Conservation (phyloP, 2,113 vertebrate species). For the Mohoua ochrocephala region DNA sequence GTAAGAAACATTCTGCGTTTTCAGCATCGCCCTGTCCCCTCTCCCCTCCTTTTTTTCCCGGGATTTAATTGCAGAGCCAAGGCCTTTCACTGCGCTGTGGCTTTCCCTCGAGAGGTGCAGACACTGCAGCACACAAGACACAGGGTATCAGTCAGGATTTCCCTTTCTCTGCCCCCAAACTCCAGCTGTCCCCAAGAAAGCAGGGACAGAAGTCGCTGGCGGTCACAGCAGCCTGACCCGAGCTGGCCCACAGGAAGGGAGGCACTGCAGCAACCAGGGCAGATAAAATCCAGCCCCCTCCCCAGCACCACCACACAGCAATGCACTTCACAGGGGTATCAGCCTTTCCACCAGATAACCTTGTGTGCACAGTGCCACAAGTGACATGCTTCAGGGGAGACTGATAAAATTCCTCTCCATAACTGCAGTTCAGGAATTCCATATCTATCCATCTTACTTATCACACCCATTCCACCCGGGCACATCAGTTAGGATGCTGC, state of each 20-base stretch:
- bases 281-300: background rate
- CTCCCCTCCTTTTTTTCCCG: background rate
- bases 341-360: background rate
- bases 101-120: background rate
- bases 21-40: background rate
- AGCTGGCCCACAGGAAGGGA: accelerated
- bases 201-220: accelerated
- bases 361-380: background rate
- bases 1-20: background rate
- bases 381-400: background rate
- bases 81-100: background rate
- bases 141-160: background rate
- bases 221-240: accelerated
- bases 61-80: background rate
- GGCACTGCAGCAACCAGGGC: accelerated
- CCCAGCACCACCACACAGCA: background rate
- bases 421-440: background rate
- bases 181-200: background rate
- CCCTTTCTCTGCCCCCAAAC: background rate
- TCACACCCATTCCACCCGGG: background rate
- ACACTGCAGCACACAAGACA: background rate
- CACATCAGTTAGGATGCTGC: background rate
- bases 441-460: background rate
- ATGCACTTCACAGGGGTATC: background rate
- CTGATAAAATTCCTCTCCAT: constrained; percentile 4